These are phyloP conservation scores for Pygmarrhopalites habei DNA, from an alignment of 1,140 invertebrate genomes.

Conservation along the genomic window DNA sequence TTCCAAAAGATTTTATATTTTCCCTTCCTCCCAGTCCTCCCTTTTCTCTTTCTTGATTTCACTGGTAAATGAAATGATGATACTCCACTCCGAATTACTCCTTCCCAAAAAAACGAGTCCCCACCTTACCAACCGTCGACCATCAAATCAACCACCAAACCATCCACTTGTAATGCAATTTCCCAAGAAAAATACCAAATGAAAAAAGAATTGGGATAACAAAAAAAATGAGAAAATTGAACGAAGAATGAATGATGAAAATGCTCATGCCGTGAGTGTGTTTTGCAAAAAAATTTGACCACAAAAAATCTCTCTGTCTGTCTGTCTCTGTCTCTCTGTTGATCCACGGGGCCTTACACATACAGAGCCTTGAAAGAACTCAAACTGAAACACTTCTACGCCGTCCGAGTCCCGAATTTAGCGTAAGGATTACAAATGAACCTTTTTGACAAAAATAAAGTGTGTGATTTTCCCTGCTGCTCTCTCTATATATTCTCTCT, in stretches of 20 bases:
- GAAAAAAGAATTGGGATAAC: not conserved
- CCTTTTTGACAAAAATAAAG: not conserved
- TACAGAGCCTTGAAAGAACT: not conserved
- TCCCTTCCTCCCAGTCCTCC: too few relatives aligned
- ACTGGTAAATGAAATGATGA: too few relatives aligned
- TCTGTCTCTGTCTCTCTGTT: not conserved
- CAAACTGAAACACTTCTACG: constrained; percentile 26
- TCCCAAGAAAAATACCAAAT: not conserved
- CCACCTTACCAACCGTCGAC: too few relatives aligned
- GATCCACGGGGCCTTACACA: not conserved
- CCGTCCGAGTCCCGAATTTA: constrained; percentile 27
- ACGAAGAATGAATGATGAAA: too few relatives aligned
- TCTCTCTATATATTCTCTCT: not conserved
- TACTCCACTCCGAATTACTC: too few relatives aligned
- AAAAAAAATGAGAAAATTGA: too few relatives aligned
- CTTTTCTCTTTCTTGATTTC: too few relatives aligned
- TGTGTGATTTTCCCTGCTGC: constrained; percentile 18
- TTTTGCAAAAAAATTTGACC: not conserved
- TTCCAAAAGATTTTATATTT: not conserved
- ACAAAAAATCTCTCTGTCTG: not conserved
- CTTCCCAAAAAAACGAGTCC: not conserved
- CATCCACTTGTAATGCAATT: too few relatives aligned
- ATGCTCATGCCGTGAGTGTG: too few relatives aligned
- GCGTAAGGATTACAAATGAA: constrained; percentile 29
- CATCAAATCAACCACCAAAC: too few relatives aligned